Conservation (phyloP, 1,140 invertebrate species). For the Anastrepha ludens region DNA sequence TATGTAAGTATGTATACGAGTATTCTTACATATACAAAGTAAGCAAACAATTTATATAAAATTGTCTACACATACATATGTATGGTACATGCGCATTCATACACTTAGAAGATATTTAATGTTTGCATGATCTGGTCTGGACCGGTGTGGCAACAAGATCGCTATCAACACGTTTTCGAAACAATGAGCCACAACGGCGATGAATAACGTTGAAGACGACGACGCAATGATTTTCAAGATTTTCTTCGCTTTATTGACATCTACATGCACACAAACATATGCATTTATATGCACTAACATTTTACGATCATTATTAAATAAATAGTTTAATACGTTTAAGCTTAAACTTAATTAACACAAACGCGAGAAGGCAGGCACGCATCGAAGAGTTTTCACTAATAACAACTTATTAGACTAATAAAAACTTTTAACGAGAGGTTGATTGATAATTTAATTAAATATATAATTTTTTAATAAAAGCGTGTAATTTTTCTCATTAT, state of each 20-base stretch:
- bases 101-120: not conserved
- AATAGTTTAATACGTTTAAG: not conserved
- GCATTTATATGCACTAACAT: not conserved
- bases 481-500: too few species aligned
- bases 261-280: not conserved
- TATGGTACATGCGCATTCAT: not conserved
- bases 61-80: not conserved
- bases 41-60: not conserved
- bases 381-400: too few species aligned
- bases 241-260: not conserved
- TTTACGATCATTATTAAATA: constrained; percentile 30
- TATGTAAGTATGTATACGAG: too few species aligned
- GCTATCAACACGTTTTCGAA: constrained; percentile 5
- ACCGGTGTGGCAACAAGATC: not conserved
- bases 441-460: too few species aligned
- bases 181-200: not conserved
- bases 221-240: not conserved
- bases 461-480: too few species aligned
- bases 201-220: not conserved
- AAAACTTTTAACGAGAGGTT: too few species aligned
- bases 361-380: not conserved
- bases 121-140: constrained; percentile 26
- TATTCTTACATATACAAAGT: not conserved
- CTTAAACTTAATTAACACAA: not conserved
- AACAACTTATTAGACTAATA: too few species aligned